Percentiles rank a stretch among this genome's conserved stretches.
phyloP scores from a whole-genome alignment of 2,888 invertebrate genomes.

The Barypeithes pellucidus region DNA sequence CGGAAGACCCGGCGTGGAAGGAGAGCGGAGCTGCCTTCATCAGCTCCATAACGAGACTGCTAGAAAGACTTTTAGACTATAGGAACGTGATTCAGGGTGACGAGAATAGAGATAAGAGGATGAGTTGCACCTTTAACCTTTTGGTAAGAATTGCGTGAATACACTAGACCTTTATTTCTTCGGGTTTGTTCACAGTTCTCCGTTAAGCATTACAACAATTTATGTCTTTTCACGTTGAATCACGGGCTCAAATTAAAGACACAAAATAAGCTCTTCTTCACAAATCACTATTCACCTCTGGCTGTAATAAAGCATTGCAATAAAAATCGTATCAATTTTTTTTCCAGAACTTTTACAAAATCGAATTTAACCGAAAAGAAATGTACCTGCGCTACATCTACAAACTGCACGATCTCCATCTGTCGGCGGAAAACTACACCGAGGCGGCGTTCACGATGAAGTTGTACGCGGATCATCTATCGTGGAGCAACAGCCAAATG shows the following conservation, averaged over 20 bases:
- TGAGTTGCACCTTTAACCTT: conserved; percentile 97
- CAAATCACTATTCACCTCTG: no score
- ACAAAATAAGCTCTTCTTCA: no score
- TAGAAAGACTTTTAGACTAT: conserved; percentile 93
- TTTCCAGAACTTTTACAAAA: conserved; percentile 93
- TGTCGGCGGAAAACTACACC: conserved; percentile 92
- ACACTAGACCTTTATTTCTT: no score
- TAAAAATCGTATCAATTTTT: no score
- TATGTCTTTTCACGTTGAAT: no score
- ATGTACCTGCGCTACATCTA: conserved; percentile 97
- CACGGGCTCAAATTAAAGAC: no score
- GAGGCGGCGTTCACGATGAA: conserved; percentile 96
- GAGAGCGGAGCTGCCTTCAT: conserved; percentile 95
- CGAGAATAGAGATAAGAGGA: conserved; percentile 94
- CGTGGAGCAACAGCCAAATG: conserved; percentile 83
- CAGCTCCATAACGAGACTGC: conserved; percentile 89
- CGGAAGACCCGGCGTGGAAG: conserved; percentile 90
- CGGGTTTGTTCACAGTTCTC: no score
- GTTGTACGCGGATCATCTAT: conserved; percentile 92
- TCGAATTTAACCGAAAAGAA: conserved; percentile 94
- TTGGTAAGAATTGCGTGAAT: no score
- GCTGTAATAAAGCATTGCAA: no score
- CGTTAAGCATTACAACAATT: no score
- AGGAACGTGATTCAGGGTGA: conserved; percentile 96
- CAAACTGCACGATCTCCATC: conserved; percentile 93